Evolutionary conservation across 2,797 vertebrate species (phyloP).

Genomic region (Telmatherina bonti): DNA sequence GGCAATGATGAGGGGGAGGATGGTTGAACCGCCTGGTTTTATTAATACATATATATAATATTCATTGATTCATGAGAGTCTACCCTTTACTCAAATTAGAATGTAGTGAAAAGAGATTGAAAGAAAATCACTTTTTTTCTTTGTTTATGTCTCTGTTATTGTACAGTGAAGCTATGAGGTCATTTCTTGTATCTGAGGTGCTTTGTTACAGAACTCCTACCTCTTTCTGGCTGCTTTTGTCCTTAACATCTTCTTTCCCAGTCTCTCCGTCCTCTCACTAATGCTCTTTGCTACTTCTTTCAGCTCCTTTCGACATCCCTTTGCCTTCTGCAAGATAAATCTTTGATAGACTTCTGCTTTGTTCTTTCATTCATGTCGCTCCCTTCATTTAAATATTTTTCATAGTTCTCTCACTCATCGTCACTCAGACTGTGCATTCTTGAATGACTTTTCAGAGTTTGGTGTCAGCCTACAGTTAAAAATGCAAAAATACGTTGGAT

Average conservation of each 20-base stretch:
- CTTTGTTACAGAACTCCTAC: background rate
- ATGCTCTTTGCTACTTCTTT: slow-evolving; percentile 18
- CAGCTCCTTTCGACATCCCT: slow-evolving; percentile 38
- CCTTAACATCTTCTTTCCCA: background rate
- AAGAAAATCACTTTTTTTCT: too few relatives aligned
- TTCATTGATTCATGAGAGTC: too few relatives aligned
- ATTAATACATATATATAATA: too few relatives aligned
- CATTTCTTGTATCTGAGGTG: background rate
- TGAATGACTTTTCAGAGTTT: background rate
- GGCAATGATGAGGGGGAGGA: too few relatives aligned
- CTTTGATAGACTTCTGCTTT: slow-evolving; percentile 51
- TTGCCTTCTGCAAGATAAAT: slow-evolving; percentile 49
- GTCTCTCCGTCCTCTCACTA: slow-evolving; percentile 16
- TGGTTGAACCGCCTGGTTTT: too few relatives aligned
- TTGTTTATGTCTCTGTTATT: too few relatives aligned
- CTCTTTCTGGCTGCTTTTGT: background rate
- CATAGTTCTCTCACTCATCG: slow-evolving; percentile 27
- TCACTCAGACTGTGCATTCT: slow-evolving; percentile 25
- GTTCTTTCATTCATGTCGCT: slow-evolving; percentile 51
- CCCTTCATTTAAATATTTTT: slow-evolving; percentile 50
- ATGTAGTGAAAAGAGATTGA: too few relatives aligned
- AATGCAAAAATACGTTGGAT: background rate
- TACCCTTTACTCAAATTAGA: too few relatives aligned
- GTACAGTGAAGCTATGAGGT: too few relatives aligned
- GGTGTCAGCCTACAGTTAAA: background rate